Evolutionary conservation across 2,888 invertebrate genomes (phyloP).

Genomic region (Drosophila falleni): DNA sequence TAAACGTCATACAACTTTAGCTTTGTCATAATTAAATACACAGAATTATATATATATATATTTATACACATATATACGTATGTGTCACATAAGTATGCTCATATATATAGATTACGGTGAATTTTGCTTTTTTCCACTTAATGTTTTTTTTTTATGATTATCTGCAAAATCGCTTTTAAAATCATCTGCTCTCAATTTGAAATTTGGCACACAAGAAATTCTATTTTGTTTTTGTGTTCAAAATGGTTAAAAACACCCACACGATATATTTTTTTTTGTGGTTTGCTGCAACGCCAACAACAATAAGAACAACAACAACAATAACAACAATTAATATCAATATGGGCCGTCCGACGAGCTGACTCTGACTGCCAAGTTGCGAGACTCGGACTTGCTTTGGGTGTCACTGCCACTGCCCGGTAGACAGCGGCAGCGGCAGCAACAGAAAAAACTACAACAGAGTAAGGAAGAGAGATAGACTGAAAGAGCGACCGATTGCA

Average conservation of each 20-base stretch:
- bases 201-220: slow-evolving; percentile 54
- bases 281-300: slow-evolving; percentile 24
- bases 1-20: slow-evolving; percentile 52
- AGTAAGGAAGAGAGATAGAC: not conserved
- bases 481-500: not conserved
- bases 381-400: slow-evolving; percentile 53
- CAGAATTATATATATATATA: slow-evolving; percentile 17
- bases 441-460: slow-evolving; percentile 34
- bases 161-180: slow-evolving; percentile 64
- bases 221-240: slow-evolving; percentile 40
- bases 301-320: slow-evolving; percentile 15
- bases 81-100: slow-evolving; percentile 20
- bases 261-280: slow-evolving; percentile 27
- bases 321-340: slow-evolving; percentile 56
- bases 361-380: slow-evolving; percentile 60
- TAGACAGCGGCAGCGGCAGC: slow-evolving; percentile 29
- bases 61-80: slow-evolving; percentile 15
- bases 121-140: slow-evolving; percentile 52
- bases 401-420: slow-evolving; percentile 77
- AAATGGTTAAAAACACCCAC: slow-evolving; percentile 59
- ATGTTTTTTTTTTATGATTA: slow-evolving; percentile 37
- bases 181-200: slow-evolving; percentile 53
- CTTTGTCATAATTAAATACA: slow-evolving; percentile 55
- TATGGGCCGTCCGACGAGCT: slow-evolving; percentile 66
- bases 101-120: slow-evolving; percentile 29